Evolutionary conservation across 2,888 invertebrate species (phyloP).

Genomic region (Calameuta idolon): DNA sequence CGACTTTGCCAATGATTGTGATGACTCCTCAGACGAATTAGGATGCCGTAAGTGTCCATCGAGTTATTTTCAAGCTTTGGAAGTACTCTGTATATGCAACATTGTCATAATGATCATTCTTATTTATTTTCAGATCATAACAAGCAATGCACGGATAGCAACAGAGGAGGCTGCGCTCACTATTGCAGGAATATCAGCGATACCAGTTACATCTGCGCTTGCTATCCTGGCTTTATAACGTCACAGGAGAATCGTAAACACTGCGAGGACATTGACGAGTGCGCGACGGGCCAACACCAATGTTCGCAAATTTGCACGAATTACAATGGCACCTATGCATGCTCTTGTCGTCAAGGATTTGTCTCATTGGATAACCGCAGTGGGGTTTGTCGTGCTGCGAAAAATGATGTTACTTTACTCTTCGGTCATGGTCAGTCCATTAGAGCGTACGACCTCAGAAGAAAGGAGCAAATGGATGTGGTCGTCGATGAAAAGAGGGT

Average conservation of each 20-base stretch:
- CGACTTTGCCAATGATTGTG: conserved; percentile 91
- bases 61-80: neutral
- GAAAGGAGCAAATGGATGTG: conserved; percentile 80
- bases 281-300: conserved; percentile 82
- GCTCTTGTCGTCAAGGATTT: conserved; percentile 89
- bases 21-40: conserved; percentile 88
- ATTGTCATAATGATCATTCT: neutral
- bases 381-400: conserved; percentile 83
- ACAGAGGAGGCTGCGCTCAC: conserved; percentile 90
- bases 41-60: conserved; percentile 80
- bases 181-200: conserved; percentile 87
- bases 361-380: conserved; percentile 79
- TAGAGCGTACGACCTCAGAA: conserved; percentile 76
- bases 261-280: conserved; percentile 92
- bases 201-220: conserved; percentile 90
- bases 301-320: conserved; percentile 96
- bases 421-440: conserved; percentile 91
- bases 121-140: conserved; percentile 60
- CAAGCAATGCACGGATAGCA: conserved; percentile 64
- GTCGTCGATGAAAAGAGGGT: conserved; percentile 89
- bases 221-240: conserved; percentile 88
- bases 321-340: conserved; percentile 89
- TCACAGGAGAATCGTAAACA: conserved; percentile 83
- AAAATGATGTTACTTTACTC: conserved; percentile 76
- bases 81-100: neutral